Base-by-base conservation (phyloP, 30 jellyfish, hydroid and myxozoan species). In the Morbakka virulenta region DNA sequence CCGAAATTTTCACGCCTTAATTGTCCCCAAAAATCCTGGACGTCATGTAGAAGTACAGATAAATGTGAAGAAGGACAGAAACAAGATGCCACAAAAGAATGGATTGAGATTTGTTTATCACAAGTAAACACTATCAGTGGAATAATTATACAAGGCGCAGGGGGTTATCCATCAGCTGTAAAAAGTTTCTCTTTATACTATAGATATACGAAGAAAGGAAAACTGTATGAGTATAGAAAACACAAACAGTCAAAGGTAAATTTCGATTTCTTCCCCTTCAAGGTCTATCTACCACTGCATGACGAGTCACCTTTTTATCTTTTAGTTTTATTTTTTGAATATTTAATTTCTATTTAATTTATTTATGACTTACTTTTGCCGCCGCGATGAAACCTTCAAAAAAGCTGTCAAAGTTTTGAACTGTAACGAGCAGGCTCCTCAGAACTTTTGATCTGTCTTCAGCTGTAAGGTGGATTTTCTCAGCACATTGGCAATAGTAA, bases 91-190 rank as follows among this genome's bases (percentile, higher is more conserved):
- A n/a, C n/a, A n/a, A n/a, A n/a, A n/a, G n/a, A n/a, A n/a, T 81
- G 93, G 93, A 81, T 81, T 32, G 85, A 81, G 48, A 74, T 71
- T 23, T 81, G 93, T 36, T 47, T 70, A 0, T 1, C 80, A 0
- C 6, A 73, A 11, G 68, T 36, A 1, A 73, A 52, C 2, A 81
- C 62, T 30, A 17, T 81, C 25, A 67, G 69, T n/a, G 65, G 73
- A 11, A 50, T 81, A 31, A 62, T 81, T 24, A 62, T 81, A 0
- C 93, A 81, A 69, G 93, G 93, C 17, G 74, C 47, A 4, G 93
- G 93, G 17, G 69, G 62, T 51, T 20, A 13, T 9, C 80, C 69
- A 6, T 84, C 93, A 31, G 41, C 33, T 12, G 93, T 71, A 22
- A 68, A 66, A 6, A 72, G 64, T 17, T 81, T 81, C 62, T 57